Percentiles rank a stretch among this genome's conserved stretches.
Conservation (phyloP, 2,888 invertebrate species). For the Pteria penguin region DNA sequence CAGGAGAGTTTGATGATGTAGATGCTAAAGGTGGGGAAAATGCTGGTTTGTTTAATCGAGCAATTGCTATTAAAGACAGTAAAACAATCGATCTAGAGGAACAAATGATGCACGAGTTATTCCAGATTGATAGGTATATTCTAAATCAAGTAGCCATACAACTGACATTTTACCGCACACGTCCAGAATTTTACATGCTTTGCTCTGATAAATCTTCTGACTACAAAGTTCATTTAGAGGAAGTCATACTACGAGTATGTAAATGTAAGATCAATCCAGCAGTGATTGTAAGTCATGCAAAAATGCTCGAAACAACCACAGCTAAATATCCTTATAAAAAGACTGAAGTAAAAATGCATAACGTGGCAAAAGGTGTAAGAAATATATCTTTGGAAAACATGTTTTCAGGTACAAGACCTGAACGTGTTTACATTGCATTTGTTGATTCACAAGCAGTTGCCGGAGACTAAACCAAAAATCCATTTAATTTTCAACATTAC, state of each 20-base stretch:
- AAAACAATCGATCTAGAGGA: constrained; percentile 42
- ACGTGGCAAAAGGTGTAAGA: constrained; percentile 29
- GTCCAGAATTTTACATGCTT: constrained; percentile 11
- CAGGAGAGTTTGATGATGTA: constrained; percentile 14
- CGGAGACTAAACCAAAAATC: constrained; percentile 42
- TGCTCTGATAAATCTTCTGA: background rate
- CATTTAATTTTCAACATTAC: constrained; percentile 45
- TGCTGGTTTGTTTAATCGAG: constrained; percentile 27
- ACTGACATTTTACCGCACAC: constrained; percentile 24
- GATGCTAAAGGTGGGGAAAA: constrained; percentile 18
- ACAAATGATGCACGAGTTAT: constrained; percentile 21
- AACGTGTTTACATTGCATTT: constrained; percentile 37
- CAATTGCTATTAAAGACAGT: constrained; percentile 13
- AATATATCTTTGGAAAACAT: constrained; percentile 39
- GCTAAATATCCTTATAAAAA: constrained; percentile 35
- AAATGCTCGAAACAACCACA: constrained; percentile 32
- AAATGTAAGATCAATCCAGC: constrained; percentile 10
- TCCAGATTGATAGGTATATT: constrained; percentile 18
- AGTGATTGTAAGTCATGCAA: constrained; percentile 29
- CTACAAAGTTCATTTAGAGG: constrained; percentile 27
- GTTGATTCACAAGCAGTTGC: constrained; percentile 36
- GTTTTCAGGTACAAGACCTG: constrained; percentile 42
- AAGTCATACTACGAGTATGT: constrained; percentile 29
- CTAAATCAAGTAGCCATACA: constrained; percentile 34
- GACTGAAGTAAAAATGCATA: constrained; percentile 28